Percentiles rank a stretch among this genome's conserved stretches.
These are phyloP conservation scores for Eulemur rufifrons DNA, from an alignment of 2,113 vertebrate genomes.

Conservation along the genomic window DNA sequence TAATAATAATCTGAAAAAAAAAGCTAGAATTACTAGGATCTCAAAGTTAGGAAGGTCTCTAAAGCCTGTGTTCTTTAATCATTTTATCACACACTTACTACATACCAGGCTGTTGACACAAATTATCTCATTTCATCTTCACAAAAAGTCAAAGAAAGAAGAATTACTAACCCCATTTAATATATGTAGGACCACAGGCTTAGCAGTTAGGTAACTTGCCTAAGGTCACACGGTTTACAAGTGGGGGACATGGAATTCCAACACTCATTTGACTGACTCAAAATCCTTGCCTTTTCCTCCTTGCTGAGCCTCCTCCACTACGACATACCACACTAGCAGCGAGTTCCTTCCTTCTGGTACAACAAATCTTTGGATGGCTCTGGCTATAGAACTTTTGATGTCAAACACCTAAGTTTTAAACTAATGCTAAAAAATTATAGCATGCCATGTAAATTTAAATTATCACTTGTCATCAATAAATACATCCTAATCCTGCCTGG, in stretches of 20 bases:
- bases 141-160: neutral
- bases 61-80: neutral
- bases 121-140: constrained; percentile 14
- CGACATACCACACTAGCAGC: neutral
- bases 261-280: neutral
- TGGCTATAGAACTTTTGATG: neutral
- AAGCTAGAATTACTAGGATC: neutral
- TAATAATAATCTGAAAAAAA: neutral
- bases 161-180: neutral
- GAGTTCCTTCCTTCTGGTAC: neutral
- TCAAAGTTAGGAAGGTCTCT: neutral
- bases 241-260: neutral
- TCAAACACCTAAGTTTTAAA: neutral
- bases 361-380: neutral
- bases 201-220: neutral
- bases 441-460: neutral
- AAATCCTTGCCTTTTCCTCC: neutral
- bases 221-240: neutral
- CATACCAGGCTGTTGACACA: neutral
- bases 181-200: neutral
- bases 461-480: neutral
- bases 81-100: neutral
- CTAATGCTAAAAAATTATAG: neutral
- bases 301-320: neutral
- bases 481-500: neutral